Evolutionary conservation across 1,140 invertebrate genomes (phyloP).

Genomic region (Arion vulgaris): DNA sequence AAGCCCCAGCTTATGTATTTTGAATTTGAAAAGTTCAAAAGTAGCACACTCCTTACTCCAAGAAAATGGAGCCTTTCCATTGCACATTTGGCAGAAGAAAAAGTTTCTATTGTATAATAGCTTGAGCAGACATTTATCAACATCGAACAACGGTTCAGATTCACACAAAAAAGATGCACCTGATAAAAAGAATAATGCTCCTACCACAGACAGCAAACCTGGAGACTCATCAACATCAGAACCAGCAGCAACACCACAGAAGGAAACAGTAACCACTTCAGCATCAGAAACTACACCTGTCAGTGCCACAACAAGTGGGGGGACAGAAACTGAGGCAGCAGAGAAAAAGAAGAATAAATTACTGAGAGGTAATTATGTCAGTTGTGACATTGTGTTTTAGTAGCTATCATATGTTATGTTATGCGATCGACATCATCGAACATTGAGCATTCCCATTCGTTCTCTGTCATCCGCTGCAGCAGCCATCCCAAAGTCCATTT

Average conservation of each 20-base stretch:
- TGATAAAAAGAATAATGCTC: not conserved
- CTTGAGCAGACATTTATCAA: not conserved
- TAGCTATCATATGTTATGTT: too few species aligned
- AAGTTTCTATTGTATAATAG: not conserved
- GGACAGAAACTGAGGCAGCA: not conserved
- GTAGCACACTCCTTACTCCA: not conserved
- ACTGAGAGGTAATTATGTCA: constrained; percentile 28
- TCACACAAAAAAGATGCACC: not conserved
- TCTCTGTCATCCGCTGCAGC: too few species aligned
- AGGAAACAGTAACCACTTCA: not conserved
- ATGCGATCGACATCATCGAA: too few species aligned
- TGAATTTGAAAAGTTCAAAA: not conserved
- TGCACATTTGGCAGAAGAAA: not conserved
- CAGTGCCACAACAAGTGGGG: not conserved
- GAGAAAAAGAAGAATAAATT: constrained; percentile 28
- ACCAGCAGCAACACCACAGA: not conserved
- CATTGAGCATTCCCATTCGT: too few species aligned
- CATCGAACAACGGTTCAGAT: not conserved
- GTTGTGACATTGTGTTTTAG: not conserved
- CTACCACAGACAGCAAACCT: not conserved
- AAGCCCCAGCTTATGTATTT: not conserved
- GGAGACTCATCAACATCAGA: not conserved
- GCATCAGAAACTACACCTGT: not conserved
- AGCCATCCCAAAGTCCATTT: too few species aligned
- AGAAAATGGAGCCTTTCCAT: not conserved